Evolutionary conservation across 2,888 invertebrate genomes (phyloP), one percentile per base, ranked within the genome.

Genomic region (Melangyna quadrimaculata): DNA sequence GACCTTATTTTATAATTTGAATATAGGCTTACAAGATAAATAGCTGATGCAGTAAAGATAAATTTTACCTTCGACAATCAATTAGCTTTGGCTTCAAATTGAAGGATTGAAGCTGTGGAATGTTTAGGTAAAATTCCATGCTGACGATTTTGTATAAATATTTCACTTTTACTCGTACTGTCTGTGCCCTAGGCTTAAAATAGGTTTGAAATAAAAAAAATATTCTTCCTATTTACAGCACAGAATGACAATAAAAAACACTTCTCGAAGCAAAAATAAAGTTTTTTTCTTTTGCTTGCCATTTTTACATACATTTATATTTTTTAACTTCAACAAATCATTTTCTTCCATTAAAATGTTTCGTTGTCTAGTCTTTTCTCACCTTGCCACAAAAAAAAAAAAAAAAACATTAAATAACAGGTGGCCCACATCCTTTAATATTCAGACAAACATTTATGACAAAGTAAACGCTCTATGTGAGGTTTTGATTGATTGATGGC

Each of bases 401-500:
- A 5, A 8, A 53, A 7, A 59, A 59, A n/a, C n/a, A n/a, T n/a
- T n/a, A n/a, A n/a, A n/a, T n/a, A 24, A 63, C 63, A 32, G 61
- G 2, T 63, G 63, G 43, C 63, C 63, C 43, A 63, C 17, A 63
- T 63, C 63, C 12, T 63, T 24, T 43, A 17, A 27, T 27, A 43
- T 43, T 43, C 2, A 27, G 24, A 10, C 27, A 27, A 61, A 22
- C 17, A 37, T 17, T 5, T 43, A 63, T 63, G 63, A 63, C 63
- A 63, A 43, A 43, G 27, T 17, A n/a, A n/a, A 14, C 63, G 63
- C 3, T 5, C 35, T 22, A 32, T 57, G 14, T 59, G 59, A 37
- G 7, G 22, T 43, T 43, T 43, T 43, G 43, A 43, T 22, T 63
- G 63, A 63, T 63, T 40, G 63, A 63, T 63, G 63, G 17, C 17